Conservation (phyloP, 2,888 invertebrate genomes). For the Caenorhabditis parvicauda region DNA sequence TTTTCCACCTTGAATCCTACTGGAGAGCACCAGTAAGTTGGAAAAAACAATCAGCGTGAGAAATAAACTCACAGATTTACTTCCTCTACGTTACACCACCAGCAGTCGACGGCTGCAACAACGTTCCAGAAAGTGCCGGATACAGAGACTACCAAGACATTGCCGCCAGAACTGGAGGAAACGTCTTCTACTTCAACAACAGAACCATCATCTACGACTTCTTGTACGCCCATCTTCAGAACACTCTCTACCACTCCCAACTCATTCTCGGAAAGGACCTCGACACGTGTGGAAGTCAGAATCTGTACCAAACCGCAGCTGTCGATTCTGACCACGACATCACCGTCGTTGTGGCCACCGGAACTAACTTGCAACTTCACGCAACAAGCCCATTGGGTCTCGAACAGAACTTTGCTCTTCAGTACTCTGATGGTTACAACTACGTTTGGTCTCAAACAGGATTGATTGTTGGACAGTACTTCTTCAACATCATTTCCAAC, state of each 20-base stretch:
- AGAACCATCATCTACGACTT: constrained; percentile 18
- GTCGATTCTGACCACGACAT: constrained; percentile 27
- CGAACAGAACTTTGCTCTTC: constrained; percentile 3
- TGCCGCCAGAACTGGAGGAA: constrained; percentile 23
- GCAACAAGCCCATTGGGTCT: constrained; percentile 23
- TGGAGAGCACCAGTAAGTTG: constrained; percentile 38
- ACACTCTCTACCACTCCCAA: constrained; percentile 41
- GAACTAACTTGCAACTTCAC: constrained; percentile 19
- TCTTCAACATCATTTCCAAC: constrained; percentile 23
- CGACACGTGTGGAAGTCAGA: constrained; percentile 29
- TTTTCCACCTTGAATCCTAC: constrained; percentile 41
- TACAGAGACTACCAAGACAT: constrained; percentile 35
- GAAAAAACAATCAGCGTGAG: not conserved
- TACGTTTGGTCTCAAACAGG: constrained; percentile 33
- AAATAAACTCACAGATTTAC: constrained; percentile 28
- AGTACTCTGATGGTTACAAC: constrained; percentile 24
- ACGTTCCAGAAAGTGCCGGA: constrained; percentile 25
- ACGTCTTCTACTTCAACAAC: constrained; percentile 23
- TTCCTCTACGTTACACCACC: constrained; percentile 37
- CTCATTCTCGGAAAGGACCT: constrained; percentile 39
- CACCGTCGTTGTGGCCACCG: constrained; percentile 35
- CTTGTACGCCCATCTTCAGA: constrained; percentile 30
- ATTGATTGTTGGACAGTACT: constrained; percentile 36
- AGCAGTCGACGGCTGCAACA: constrained; percentile 24
- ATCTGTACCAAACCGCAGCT: constrained; percentile 24